Evolutionary conservation across 2,113 vertebrate species (phyloP).

Genomic region (Athene cunicularia): DNA sequence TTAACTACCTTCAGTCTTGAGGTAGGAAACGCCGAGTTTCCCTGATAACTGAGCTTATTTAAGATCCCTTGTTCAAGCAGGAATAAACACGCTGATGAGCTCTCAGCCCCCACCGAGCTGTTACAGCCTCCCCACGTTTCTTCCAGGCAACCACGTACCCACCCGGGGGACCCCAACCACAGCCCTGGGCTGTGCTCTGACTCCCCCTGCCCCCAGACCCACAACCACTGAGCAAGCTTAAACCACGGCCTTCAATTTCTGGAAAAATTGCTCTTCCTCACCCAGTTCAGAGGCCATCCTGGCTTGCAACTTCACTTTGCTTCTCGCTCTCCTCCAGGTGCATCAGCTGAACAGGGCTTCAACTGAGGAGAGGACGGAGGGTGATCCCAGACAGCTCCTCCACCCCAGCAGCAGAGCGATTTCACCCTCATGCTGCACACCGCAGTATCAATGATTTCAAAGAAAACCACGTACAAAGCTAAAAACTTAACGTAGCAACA

Average conservation of each 20-base stretch:
- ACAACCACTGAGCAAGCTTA: background rate
- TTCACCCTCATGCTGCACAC: background rate
- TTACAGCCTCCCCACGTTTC: background rate
- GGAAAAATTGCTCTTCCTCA: constrained; percentile 8
- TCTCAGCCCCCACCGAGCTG: background rate
- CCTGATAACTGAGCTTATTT: background rate
- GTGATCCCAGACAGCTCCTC: background rate
- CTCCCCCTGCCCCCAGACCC: background rate
- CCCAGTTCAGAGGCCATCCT: background rate
- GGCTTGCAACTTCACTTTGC: background rate
- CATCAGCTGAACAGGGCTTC: background rate
- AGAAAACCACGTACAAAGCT: constrained; percentile 26
- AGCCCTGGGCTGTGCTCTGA: background rate
- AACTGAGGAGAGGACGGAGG: background rate
- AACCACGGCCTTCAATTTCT: background rate
- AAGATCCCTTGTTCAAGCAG: background rate
- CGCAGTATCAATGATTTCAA: constrained; percentile 31
- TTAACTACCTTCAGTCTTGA: background rate
- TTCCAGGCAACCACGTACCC: background rate
- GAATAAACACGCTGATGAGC: background rate
- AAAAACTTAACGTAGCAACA: constrained; percentile 52
- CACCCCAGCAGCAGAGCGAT: background rate
- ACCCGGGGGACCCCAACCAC: background rate
- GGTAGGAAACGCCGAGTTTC: background rate
- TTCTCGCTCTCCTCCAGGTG: background rate